Base-by-base conservation (phyloP, 2,888 invertebrate species). In the Eupeodes latifasciatus region DNA sequence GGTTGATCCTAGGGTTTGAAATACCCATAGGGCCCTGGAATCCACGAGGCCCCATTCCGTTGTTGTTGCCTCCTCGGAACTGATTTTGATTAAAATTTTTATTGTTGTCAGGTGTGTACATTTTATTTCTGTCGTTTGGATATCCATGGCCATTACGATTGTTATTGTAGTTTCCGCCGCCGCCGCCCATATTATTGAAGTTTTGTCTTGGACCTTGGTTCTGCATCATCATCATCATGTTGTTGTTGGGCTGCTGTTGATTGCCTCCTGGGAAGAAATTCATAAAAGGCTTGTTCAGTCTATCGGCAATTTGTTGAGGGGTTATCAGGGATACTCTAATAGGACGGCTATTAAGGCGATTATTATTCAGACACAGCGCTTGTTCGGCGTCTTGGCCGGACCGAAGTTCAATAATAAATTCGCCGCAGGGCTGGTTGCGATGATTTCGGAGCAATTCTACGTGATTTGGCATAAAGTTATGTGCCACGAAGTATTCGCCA, bases 331-430 rank as follows among this genome's bases (percentile, higher is more conserved):
- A 82, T 16, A 93, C 84, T 2, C 92, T 91, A 62, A 93, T 81
- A 3, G 91, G 90, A 19, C 93, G 92, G 10, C 91, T 91, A 4
- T 92, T 96, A n/a, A 97, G 94, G 5, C 91, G 91, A 27, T 91
- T 91, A 84, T 93, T 93, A 69, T 92, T 92, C 72, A 92, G 92
- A 55, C 91, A 90, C 0, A 92, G 72, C 4, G 92, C 92, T 14
- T 79, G 81, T 55, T 95, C 94, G 3, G 97, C 97, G 91, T 98
- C 97, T 62, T 95, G 95, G 1, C 94, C 91, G 36, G 95, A 95
- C 16, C 95, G 94, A 92, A 99, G 98, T 92, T 98, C 98, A 91
- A 98, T 97, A 93, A 97, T 98, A 67, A 98, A 97, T 91, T 97
- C 97, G 0, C 98, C 98, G 0, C 96, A 95, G 0, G 97, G 96